Conservation (phyloP, 1,140 invertebrate species). For the Drosophila obscura region DNA sequence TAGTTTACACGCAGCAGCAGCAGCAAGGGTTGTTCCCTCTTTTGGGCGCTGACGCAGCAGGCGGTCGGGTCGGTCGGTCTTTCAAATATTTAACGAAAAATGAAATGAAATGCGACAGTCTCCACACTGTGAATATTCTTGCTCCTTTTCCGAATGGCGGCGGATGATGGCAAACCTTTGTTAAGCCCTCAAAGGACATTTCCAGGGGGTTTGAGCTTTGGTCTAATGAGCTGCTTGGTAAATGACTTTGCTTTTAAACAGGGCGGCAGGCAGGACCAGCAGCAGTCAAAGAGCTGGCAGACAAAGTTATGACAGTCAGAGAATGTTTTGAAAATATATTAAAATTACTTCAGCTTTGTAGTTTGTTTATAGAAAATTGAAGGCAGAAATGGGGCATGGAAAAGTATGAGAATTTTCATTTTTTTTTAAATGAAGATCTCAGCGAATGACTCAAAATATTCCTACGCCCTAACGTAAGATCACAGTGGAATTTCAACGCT, state of each 20-base stretch:
- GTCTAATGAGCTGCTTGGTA: constrained; percentile 63
- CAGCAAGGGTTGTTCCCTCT: constrained; percentile 40
- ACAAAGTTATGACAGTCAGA: constrained; percentile 1
- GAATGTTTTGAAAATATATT: not conserved
- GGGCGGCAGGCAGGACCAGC: not conserved
- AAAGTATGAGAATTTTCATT: too few relatives aligned
- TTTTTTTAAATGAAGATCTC: too few relatives aligned
- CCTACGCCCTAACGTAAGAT: not conserved
- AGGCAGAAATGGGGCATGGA: too few relatives aligned
- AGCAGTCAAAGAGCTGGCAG: too few relatives aligned
- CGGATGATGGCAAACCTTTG: constrained; percentile 17
- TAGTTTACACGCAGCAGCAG: constrained; percentile 55
- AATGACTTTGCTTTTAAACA: constrained; percentile 37
- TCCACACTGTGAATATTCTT: not conserved
- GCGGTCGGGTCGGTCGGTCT: constrained; percentile 27
- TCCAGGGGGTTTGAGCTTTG: constrained; percentile 2
- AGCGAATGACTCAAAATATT: too few relatives aligned
- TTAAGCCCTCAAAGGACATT: constrained; percentile 31
- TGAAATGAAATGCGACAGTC: constrained; percentile 65
- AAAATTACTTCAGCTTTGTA: not conserved
- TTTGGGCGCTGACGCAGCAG: constrained; percentile 69
- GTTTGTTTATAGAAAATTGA: too few relatives aligned
- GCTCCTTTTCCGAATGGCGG: constrained; percentile 9
- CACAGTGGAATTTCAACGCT: constrained; percentile 16
- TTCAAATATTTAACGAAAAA: constrained; percentile 63